Conservation (phyloP, 2,888 invertebrate species). For the Onthophagus sagittarius region DNA sequence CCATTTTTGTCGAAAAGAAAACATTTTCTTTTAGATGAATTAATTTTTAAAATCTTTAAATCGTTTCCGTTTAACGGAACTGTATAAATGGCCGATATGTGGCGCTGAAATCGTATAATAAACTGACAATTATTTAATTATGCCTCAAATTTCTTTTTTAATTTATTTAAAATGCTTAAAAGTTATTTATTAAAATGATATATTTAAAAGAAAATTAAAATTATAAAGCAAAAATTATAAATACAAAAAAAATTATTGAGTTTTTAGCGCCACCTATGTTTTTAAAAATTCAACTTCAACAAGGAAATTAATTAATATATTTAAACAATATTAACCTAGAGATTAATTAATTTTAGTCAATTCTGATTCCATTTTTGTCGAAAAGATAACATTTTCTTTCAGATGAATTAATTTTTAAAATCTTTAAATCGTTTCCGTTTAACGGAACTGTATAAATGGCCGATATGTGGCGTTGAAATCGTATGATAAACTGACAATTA, state of each 20-base stretch:
- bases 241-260: no score
- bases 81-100: conserved; percentile 95
- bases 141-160: no score
- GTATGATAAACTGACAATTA: neutral
- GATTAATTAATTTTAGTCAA: no score
- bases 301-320: no score
- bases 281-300: no score
- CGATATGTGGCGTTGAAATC: conserved; percentile 86
- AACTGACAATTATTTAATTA: neutral
- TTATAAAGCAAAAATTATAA: no score
- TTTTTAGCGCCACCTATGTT: no score
- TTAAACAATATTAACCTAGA: no score
- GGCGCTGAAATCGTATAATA: conserved; percentile 61
- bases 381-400: conserved; percentile 54
- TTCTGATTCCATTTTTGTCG: no score
- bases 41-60: conserved; percentile 74
- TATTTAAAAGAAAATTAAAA: no score
- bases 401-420: conserved; percentile 67
- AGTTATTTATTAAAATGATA: no score
- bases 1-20: conserved; percentile 68
- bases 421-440: conserved; percentile 81
- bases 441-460: conserved; percentile 87
- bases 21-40: conserved; percentile 51
- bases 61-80: conserved; percentile 82
- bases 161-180: no score